These are phyloP conservation scores for Epistrophe eligans DNA, from an alignment of 2,888 invertebrate species.

Conservation along the genomic window DNA sequence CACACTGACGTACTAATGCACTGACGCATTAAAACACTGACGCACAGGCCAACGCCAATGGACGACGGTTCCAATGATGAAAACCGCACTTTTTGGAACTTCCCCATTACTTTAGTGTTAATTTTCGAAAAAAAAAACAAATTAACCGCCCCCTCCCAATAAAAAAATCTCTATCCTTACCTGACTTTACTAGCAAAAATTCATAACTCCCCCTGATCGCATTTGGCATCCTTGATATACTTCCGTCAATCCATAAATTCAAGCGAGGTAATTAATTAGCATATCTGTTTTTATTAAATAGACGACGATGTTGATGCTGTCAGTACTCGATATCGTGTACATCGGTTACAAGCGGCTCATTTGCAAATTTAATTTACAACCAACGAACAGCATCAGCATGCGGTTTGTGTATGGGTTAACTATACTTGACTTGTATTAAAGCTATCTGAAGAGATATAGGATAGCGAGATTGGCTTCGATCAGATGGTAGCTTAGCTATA, in stretches of 20 bases:
- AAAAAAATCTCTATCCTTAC: neutral
- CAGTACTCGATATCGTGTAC: conserved; percentile 60
- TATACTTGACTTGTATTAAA: conserved; percentile 2
- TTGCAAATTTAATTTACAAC: conserved; percentile 70
- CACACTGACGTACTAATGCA: no score
- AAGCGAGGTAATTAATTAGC: conserved; percentile 64
- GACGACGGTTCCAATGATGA: no score
- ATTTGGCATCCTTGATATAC: conserved; percentile 70
- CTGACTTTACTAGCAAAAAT: conserved; percentile 11
- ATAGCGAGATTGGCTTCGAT: conserved; percentile 1
- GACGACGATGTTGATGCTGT: conserved; percentile 64
- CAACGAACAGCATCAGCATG: conserved; percentile 13
- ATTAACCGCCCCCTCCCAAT: no score
- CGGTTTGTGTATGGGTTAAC: neutral
- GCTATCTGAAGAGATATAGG: conserved; percentile 15
- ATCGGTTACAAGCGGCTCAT: conserved; percentile 66
- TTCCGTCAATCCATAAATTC: conserved; percentile 74
- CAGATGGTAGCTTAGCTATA: conserved; percentile 36
- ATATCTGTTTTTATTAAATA: conserved; percentile 61
- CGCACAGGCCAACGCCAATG: no score
- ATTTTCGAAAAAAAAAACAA: no score
- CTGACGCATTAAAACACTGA: no score
- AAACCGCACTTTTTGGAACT: no score
- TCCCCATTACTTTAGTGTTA: no score
- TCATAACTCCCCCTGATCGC: conserved; percentile 40